phyloP scores from a whole-genome alignment of 1,140 invertebrate genomes.

The Papilio polytes region DNA sequence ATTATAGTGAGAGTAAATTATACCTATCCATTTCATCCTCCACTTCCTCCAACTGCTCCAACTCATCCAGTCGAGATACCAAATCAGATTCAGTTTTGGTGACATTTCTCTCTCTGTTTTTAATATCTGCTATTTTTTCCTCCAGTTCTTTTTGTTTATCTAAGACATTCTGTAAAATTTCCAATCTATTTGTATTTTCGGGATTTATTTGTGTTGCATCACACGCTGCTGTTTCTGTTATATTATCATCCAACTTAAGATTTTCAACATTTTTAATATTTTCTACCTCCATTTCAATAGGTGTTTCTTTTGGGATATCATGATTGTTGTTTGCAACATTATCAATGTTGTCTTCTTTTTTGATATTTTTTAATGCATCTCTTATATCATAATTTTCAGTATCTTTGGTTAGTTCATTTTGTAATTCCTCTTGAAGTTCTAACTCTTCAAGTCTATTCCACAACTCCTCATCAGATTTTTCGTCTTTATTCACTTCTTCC shows the following conservation, averaged over 20 bases:
- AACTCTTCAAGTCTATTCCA: slow-evolving; percentile 79
- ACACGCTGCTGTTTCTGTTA: not conserved
- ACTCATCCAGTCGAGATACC: slow-evolving; percentile 81
- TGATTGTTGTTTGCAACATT: slow-evolving; percentile 19
- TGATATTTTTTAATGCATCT: slow-evolving; percentile 33
- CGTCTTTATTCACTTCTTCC: slow-evolving; percentile 46
- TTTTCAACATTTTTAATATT: too few species aligned
- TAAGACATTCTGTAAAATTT: slow-evolving; percentile 77
- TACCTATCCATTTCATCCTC: slow-evolving; percentile 84
- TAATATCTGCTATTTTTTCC: slow-evolving; percentile 78
- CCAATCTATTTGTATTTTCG: slow-evolving; percentile 51
- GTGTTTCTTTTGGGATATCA: not conserved
- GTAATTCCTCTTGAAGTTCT: slow-evolving; percentile 81
- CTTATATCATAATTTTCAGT: slow-evolving; percentile 44
- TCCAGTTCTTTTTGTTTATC: slow-evolving; percentile 83
- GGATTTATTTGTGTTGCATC: not conserved
- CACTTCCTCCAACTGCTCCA: slow-evolving; percentile 85
- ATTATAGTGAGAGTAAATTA: slow-evolving; percentile 33
- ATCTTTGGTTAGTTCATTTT: slow-evolving; percentile 62
- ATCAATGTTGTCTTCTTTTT: slow-evolving; percentile 27
- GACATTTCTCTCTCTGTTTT: slow-evolving; percentile 67
- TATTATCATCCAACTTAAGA: too few species aligned
- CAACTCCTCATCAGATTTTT: slow-evolving; percentile 71
- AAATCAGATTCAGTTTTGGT: slow-evolving; percentile 80
- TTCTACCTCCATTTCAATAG: too few species aligned